Evolutionary conservation across 2,113 vertebrate genomes (phyloP), one percentile per base, ranked within the genome.

Genomic region (Neomonachus schauinslandi): DNA sequence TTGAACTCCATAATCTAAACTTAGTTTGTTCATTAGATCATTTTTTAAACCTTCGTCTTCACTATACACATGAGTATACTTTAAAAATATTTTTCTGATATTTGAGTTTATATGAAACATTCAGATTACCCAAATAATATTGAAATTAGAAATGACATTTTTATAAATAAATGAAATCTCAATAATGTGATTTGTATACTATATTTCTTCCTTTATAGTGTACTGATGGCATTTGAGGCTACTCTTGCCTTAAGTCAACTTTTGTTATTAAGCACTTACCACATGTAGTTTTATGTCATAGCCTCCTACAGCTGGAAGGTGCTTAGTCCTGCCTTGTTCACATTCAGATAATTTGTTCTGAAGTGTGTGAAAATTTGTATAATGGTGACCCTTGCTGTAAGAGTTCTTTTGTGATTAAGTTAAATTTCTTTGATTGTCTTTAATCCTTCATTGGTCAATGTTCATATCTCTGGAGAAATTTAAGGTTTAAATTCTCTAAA

Each of bases 21-120:
- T 53, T 69, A 24, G 14, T 95, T 77, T 93, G 53, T 46, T 91
- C 21, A 16, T 71, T 33, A 85, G 13, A 26, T 90, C 63, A 85
- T 16, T 69, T 96, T 96, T 80, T 33, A 82, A 94, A 49, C 46
- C n/a, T 96, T 49, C 28, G 19, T 61, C 10, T 97, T 96, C 28
- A 21, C 59, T 39, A 33, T 89, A 51, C 65, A 24, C 8, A 28
- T 51, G 19, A 46, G 0, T 76, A 1, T 80, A 91, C 77, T 89
- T 97, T 81, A 67, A 92, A 80, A 92, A 77, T 69, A 31, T 1
- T 63, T 96, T 79, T 71, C n/a, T 51, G 16, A 14, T 82, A 5
- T 93, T 86, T 81, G 59, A 89, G 6, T 22, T 53, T 36, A 39
- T 51, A 11, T 85, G 59, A 55, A 69, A 42, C 57, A 57, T 71